Base-by-base conservation (phyloP, 1,140 invertebrate species). In the Riptortus pedestris region DNA sequence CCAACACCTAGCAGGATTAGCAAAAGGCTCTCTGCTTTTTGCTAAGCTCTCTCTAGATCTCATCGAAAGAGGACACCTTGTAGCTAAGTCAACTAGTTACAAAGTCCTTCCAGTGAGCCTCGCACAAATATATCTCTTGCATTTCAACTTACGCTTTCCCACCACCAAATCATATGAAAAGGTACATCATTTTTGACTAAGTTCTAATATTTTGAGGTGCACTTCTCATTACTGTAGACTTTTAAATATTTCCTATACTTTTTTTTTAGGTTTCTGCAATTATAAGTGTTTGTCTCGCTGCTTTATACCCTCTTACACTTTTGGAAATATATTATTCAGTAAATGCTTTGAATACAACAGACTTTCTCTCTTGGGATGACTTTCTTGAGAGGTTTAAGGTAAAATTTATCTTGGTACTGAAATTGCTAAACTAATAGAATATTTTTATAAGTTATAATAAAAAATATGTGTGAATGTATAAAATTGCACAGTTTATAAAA, bases 291-390 rank as follows among this genome's bases (percentile, higher is more conserved):
- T 93, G 92, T 71, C 76, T 98, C 48, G 88, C 94, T 2, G 87
- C 91, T 4, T 76, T 96, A 0, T 92, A 91, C 76, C 95, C 95
- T 0, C 75, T 98, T 1, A 96, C 88, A 1, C 75, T 91, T 31
- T 81, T 90, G 51, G 93, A 96, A 76, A 91, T 98, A 69, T 96
- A 90, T 74, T 91, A 95, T 74, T 93, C 93, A 1, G 85, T 96
- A 0, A 96, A 96, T 78, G 86, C 92, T 0, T 74, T 91, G 33
- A 80, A 88, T 60, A 83, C 83, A 11, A 81, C 87, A 47, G 81
- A 83, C 33, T 87, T 87, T 69, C 73, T 92, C 66, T 83, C 88
- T n/a, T 93, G 91, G 87, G 85, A 90, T 57, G 90, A 93, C 67
- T 93, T 96, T 71, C 79, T 93, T 61, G 84, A 89, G 71, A 81